Evolutionary conservation across 30 jellyfish, hydroid and myxozoan species (phyloP), one percentile per base, ranked within the genome.

Genomic region (Hydractinia symbiolongicarpus): DNA sequence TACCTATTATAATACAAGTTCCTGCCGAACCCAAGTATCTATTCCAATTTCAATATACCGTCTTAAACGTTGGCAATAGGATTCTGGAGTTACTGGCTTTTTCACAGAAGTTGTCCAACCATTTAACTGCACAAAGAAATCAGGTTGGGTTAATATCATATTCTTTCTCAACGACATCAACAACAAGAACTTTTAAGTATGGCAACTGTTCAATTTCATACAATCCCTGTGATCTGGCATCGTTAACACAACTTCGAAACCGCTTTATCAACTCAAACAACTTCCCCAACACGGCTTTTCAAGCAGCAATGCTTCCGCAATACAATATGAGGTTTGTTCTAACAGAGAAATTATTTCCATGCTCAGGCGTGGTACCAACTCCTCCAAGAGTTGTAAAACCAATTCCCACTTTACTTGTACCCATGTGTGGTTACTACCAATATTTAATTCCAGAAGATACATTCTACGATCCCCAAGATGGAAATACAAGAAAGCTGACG

Each of bases 391-490:
- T 91, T 52, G 81, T 69, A 40, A 64, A 44, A 16, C 54, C 61
- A 68, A 80, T 91, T 16, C 88, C 91, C 52, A 55, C 86, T 10
- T 81, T 91, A 19, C 19, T 17, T 52, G 84, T 91, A 54, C 86
- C 95, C 6, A 62, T 56, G 73, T 82, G 93, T 62, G 88, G 83
- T 58, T 87, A 88, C 8, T 83, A 57, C 56, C 19, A 61, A 51
- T 86, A 69, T 68, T 78, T 75, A 50, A 77, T 91, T 13, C 96
- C 96, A 50, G 82, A 72, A 9, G 76, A 83, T 67, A 87, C 98
- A 16, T 91, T 91, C 77, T 76, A 80, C 55, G 98, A 91, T 53
- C 56, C 78, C 7, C 67, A 71, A 17, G 86, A 78, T 30, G 86
- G 86, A n/a, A 60, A 76, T 9, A 87, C 98, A 13, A 82, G 95